Percentiles rank a stretch among this genome's conserved stretches.
phyloP scores from a whole-genome alignment of 35 echinoderm and acorn worm genomes.

The Apostichopus japonicus region DNA sequence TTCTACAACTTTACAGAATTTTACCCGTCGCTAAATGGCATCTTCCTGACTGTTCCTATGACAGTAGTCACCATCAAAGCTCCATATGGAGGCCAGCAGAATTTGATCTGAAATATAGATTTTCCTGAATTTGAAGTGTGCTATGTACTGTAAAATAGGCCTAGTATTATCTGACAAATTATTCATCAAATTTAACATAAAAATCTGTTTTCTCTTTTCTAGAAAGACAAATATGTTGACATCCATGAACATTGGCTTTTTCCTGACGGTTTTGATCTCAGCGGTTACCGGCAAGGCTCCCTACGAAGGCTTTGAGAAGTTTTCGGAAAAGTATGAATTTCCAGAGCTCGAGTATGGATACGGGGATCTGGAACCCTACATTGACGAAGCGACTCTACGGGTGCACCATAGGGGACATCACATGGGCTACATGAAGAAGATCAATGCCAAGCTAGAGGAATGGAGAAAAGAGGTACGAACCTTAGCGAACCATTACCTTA shows the following conservation, averaged over 20 bases:
- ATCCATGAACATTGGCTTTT: background rate
- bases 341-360: constrained; percentile 78
- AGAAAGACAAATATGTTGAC: background rate
- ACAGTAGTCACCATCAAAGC: no score
- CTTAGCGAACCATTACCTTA: no score
- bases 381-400: constrained; percentile 69
- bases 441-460: constrained; percentile 64
- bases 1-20: no score
- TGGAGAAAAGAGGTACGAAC: constrained; percentile 66
- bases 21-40: no score
- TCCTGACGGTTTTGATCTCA: background rate
- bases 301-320: constrained; percentile 59
- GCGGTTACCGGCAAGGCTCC: constrained; percentile 22
- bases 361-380: constrained; percentile 72
- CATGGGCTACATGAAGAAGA: constrained; percentile 68
- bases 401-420: constrained; percentile 77
- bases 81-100: no score
- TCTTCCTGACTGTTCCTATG: no score
- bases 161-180: no score
- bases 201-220: background rate
- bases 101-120: no score
- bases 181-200: no score
- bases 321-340: constrained; percentile 49
- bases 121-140: no score
- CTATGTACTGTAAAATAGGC: no score